A percentile compares a stretch with the other conserved stretches of the same genome.
Evolutionary conservation across 2,113 vertebrate species (phyloP).

Genomic region (Neolamprologus ventralis): DNA sequence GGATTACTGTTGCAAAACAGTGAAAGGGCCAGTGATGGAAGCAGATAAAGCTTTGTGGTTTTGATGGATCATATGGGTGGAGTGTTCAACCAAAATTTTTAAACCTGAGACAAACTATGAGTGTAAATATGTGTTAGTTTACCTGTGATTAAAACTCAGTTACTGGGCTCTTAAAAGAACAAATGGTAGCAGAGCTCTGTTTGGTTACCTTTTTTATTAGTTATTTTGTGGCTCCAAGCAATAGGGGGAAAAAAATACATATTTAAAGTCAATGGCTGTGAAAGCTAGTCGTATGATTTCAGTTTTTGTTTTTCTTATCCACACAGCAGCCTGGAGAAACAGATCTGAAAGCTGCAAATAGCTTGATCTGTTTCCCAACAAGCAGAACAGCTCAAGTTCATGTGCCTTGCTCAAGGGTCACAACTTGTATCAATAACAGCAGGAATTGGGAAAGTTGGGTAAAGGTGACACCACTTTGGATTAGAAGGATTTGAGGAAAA

Average conservation of each 20-base stretch:
- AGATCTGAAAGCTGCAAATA: neutral
- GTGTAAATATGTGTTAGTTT: neutral
- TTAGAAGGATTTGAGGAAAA: neutral
- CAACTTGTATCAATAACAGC: neutral
- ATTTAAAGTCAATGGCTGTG: neutral
- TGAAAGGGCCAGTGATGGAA: neutral
- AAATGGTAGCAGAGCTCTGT: neutral
- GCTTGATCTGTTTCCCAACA: neutral
- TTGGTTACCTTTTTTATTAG: neutral
- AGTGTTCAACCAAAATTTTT: neutral
- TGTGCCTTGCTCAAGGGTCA: neutral
- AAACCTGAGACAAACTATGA: neutral
- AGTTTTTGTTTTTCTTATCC: neutral
- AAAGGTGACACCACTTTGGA: neutral
- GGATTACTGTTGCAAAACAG: neutral
- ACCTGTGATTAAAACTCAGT: neutral
- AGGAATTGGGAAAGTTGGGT: neutral
- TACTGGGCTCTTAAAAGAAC: neutral
- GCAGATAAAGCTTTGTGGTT: neutral
- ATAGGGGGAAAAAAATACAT: neutral
- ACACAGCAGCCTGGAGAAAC: neutral
- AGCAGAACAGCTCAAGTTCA: neutral
- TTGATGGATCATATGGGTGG: neutral
- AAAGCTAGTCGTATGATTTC: neutral
- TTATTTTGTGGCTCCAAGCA: neutral